Evolutionary conservation across 2,888 invertebrate genomes (phyloP).

Genomic region (Rhaphigaster nebulosa): DNA sequence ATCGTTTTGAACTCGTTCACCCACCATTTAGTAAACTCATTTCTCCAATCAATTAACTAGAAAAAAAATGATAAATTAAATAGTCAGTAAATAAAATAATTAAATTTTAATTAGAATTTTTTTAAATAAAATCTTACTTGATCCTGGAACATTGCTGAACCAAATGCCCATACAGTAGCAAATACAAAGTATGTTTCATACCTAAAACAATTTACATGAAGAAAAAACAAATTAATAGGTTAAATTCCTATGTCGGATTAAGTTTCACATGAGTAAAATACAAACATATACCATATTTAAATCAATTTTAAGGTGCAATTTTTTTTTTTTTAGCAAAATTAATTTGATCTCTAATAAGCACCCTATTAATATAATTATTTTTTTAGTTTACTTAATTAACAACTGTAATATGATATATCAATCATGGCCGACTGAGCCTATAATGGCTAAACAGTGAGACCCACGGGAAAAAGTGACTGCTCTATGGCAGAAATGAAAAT

Average conservation of each 20-base stretch:
- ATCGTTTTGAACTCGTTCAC: constrained; percentile 90
- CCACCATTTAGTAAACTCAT: constrained; percentile 97
- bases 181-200: constrained; percentile 95
- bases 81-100: not conserved
- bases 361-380: too few relatives aligned
- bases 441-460: too few relatives aligned
- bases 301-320: not conserved
- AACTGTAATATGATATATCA: too few relatives aligned
- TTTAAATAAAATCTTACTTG: constrained; percentile 68
- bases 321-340: too few relatives aligned
- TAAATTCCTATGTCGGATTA: too few relatives aligned
- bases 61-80: not conserved
- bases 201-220: not conserved
- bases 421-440: too few relatives aligned
- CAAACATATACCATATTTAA: not conserved
- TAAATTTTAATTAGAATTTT: not conserved
- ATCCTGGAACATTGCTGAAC: constrained; percentile 91
- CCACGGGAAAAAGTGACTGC: too few relatives aligned
- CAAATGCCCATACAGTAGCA: constrained; percentile 92
- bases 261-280: not conserved
- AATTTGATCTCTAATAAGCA: too few relatives aligned
- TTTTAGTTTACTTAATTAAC: too few relatives aligned
- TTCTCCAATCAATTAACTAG: constrained; percentile 81
- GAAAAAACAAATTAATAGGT: too few relatives aligned
- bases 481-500: too few relatives aligned